Evolutionary conservation across 2,113 vertebrate species (phyloP), one percentile per base, ranked within the genome.

Genomic region (Trogon melanurus): DNA sequence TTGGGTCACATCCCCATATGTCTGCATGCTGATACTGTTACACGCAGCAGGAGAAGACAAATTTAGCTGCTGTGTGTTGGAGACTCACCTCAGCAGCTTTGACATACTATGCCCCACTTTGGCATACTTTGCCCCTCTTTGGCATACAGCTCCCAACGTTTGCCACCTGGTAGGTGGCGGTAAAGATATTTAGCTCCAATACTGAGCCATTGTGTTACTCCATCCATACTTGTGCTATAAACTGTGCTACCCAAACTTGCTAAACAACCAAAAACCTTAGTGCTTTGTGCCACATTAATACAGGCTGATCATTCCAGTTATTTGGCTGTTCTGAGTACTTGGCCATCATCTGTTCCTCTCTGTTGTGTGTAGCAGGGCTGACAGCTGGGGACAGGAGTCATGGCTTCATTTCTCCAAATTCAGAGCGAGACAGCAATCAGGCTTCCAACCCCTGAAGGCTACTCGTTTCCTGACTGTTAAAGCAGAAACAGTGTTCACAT

Each of bases 381-480:
- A 78, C 91, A 94, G 93, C 50, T 91, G 89, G 62, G 67, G 34
- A 85, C 50, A 80, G 64, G 38, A 85, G 32, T 36, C 8, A 7
- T 5, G 7, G 79, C 50, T 89, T 91, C 75, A 29, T 48, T 64
- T 71, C 29, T 36, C 79, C 75, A 90, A 53, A 92, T 54, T 56
- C 38, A 64, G 61, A 73, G 58, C 36, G 71, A 71, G 25, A n/a
- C 32, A 88, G n/a, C 29, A 78, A 57, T 48, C 45, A 79, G 72
- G 65, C 62, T 94, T 94, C 87, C 89, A 95, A 1, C 12, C 57
- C 73, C 86, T 53, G 54, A 89, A 93, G 85, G 72, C 27, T 88
- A 60, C 51, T 85, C 9, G 57, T 90, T 85, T 84, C 57, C 76
- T 74, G 79, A 81, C 65, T 89, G 50, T 65, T 90, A 91, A 91